These are phyloP conservation scores for Gryllus bimaculatus DNA, from an alignment of 1,140 invertebrate species.

Conservation along the genomic window DNA sequence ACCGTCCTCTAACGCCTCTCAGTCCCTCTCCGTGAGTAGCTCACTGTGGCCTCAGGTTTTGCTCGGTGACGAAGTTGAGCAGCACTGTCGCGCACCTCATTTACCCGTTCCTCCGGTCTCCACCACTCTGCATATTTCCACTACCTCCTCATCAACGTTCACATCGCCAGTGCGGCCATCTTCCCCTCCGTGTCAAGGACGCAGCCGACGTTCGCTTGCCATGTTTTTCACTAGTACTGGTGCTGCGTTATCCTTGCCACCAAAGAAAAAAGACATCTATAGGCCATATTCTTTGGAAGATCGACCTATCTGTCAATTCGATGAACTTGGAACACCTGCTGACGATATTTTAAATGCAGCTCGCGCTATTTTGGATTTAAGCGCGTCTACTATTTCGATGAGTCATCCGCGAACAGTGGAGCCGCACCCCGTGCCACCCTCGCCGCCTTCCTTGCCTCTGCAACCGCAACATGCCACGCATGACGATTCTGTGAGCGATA, in stretches of 20 bases:
- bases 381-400: conserved; percentile 67
- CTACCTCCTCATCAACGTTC: too few relatives aligned
- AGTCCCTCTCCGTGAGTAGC: too few relatives aligned
- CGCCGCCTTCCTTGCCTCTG: conserved; percentile 70
- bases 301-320: conserved; percentile 31
- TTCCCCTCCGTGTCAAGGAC: conserved; percentile 26
- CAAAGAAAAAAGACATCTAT: conserved; percentile 82
- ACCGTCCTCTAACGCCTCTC: too few relatives aligned
- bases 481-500: conserved; percentile 20
- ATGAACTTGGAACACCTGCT: conserved; percentile 33
- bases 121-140: too few relatives aligned
- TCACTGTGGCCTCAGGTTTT: too few relatives aligned
- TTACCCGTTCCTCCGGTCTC: too few relatives aligned
- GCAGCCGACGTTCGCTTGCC: conserved; percentile 54
- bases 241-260: conserved; percentile 65
- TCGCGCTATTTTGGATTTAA: conserved; percentile 76
- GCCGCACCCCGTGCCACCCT: conserved; percentile 76
- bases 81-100: too few relatives aligned
- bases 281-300: conserved; percentile 71
- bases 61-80: too few relatives aligned
- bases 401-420: conserved; percentile 90
- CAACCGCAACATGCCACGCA: conserved; percentile 40
- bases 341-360: conserved; percentile 74
- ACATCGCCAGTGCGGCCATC: not conserved
- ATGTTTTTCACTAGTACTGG: conserved; percentile 78